These are phyloP conservation scores for Peucedramus taeniatus DNA, from an alignment of 2,113 vertebrate species.

Conservation along the genomic window DNA sequence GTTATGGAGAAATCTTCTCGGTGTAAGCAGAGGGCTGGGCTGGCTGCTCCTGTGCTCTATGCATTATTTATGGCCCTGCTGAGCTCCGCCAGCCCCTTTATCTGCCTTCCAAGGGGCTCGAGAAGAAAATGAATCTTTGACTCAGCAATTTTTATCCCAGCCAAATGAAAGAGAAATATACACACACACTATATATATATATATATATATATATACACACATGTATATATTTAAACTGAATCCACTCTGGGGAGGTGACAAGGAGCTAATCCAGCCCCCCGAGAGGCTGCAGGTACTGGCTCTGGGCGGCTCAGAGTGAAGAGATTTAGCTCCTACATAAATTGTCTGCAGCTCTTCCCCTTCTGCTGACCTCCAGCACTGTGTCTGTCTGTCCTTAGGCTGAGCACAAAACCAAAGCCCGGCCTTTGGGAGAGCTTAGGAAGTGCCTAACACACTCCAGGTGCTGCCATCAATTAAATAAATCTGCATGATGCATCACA, in stretches of 20 bases:
- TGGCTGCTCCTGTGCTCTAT: slow-evolving; percentile 27
- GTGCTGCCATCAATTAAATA: slow-evolving; percentile 9
- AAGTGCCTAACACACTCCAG: not conserved
- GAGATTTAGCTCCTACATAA: not conserved
- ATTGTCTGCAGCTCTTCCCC: not conserved
- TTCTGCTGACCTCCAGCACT: not conserved
- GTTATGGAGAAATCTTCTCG: not conserved
- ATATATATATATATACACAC: not conserved
- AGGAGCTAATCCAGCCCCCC: not conserved
- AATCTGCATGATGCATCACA: not conserved
- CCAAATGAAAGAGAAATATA: slow-evolving; percentile 18
- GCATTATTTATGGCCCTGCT: slow-evolving; percentile 60
- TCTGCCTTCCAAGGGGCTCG: slow-evolving; percentile 44
- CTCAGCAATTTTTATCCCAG: slow-evolving; percentile 50
- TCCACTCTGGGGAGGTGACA: not conserved
- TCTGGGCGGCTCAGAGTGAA: not conserved
- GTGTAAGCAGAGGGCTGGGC: slow-evolving; percentile 32
- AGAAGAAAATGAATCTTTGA: slow-evolving; percentile 56
- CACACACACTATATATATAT: not conserved
- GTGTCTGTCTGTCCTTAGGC: not conserved
- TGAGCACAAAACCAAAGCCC: not conserved
- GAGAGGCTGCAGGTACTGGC: not conserved
- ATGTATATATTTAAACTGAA: not conserved
- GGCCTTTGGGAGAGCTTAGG: not conserved
- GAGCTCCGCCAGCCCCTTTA: not conserved